Conservation (phyloP, 2,888 invertebrate species). For the Spisula subtruncata region DNA sequence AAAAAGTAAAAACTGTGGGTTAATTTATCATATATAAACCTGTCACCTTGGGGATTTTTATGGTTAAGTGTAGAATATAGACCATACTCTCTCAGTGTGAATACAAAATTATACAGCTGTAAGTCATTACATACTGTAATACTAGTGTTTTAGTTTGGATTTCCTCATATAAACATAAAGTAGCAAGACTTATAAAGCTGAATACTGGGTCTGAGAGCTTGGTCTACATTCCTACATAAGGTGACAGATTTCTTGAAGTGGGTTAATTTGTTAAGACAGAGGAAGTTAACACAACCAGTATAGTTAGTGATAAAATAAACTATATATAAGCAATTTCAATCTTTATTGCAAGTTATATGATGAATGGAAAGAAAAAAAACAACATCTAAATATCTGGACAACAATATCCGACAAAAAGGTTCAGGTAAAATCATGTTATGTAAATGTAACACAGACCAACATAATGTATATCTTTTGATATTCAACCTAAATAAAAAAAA, state of each 20-base stretch:
- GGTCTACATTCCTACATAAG: neutral
- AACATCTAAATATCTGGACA: constrained; percentile 8
- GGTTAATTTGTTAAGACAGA: constrained; percentile 40
- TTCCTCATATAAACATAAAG: neutral
- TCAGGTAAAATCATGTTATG: neutral
- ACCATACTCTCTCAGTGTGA: neutral
- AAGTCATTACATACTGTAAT: neutral
- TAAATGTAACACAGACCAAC: neutral
- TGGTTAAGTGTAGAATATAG: neutral
- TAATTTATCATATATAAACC: constrained; percentile 18
- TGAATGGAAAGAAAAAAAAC: constrained; percentile 32
- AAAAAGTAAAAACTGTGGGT: constrained; percentile 19
- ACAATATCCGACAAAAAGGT: constrained; percentile 2
- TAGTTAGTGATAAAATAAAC: constrained; percentile 53
- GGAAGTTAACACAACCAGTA: constrained; percentile 45
- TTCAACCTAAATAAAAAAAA: constrained; percentile 17
- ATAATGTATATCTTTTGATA: constrained; percentile 7
- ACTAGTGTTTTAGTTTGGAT: neutral
- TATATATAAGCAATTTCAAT: constrained; percentile 53
- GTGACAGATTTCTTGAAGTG: constrained; percentile 34
- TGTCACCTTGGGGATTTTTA: constrained; percentile 3
- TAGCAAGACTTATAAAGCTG: neutral
- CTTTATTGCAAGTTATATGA: constrained; percentile 55
- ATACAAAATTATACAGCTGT: constrained; percentile 11
- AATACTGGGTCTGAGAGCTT: neutral